These are phyloP conservation scores for Spatula versicolor DNA, from an alignment of 2,797 vertebrate species.

Conservation along the genomic window DNA sequence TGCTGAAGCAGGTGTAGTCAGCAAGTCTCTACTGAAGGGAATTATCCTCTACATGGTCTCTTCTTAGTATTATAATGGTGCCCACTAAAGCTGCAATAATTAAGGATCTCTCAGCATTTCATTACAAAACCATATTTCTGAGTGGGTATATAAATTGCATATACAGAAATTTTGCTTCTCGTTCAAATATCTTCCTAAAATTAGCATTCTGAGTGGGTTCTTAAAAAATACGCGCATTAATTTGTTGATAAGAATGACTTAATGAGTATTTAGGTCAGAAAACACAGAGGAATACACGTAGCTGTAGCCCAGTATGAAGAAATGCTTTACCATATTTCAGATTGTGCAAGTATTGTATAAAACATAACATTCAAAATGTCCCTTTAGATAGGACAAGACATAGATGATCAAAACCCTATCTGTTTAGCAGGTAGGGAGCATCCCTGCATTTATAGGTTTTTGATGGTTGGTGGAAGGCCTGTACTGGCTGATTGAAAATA, in stretches of 20 bases:
- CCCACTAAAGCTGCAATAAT: slow-evolving; percentile 63
- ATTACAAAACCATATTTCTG: slow-evolving; percentile 70
- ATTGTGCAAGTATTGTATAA: background rate
- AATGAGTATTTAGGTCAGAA: slow-evolving; percentile 35
- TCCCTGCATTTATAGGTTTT: background rate
- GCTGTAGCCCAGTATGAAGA: background rate
- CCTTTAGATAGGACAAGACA: background rate
- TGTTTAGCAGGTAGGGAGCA: background rate
- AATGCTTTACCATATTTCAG: background rate
- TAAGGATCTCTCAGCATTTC: slow-evolving; percentile 72
- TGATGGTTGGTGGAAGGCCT: background rate
- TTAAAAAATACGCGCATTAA: slow-evolving; percentile 53
- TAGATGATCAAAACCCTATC: background rate
- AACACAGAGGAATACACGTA: slow-evolving; percentile 2
- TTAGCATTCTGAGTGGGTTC: slow-evolving; percentile 30
- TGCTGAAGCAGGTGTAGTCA: slow-evolving; percentile 70
- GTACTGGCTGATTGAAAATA: background rate
- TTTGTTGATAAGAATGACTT: slow-evolving; percentile 15
- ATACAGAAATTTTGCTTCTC: slow-evolving; percentile 24
- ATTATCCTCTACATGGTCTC: slow-evolving; percentile 49
- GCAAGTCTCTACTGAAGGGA: slow-evolving; percentile 55
- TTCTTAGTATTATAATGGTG: slow-evolving; percentile 16
- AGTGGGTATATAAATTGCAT: slow-evolving; percentile 39
- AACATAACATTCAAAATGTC: background rate
- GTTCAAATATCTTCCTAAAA: slow-evolving; percentile 57